Base-by-base conservation (phyloP, 2,888 invertebrate genomes). In the Drosophila kuntzei region DNA sequence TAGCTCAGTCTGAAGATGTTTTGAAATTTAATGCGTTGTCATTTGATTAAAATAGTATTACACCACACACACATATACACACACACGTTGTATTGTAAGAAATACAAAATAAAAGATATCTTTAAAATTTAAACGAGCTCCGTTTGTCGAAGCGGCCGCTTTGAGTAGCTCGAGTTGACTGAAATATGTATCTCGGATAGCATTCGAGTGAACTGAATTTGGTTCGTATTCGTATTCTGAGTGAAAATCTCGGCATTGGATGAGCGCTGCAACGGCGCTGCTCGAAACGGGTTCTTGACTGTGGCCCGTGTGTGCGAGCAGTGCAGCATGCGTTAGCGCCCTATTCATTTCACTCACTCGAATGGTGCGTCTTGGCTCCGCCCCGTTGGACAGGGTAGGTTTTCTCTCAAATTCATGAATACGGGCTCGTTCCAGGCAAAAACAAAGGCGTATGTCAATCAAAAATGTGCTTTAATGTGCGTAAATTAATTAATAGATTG, bases 91-190 rank as follows among this genome's bases (percentile, higher is more conserved):
- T 44, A 36, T 39, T 32, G 29, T 32, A 7, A 47, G 25, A 36
- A 44, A 44, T 43, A 18, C 18, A 41, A 32, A 27, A 22, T 32
- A 12, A 36, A 1, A 47, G n/a, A 27, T 25, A 9, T 18, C 16
- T 51, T 25, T 2, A 32, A 18, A 8, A 25, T 32, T 16, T 34
- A n/a, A 25, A 41, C 68, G 36, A 41, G 37, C 41, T 53, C 39
- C 69, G 73, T 59, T 62, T 39, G 59, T 44, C 47, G 79, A 75
- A 73, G 71, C 68, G 69, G 41, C 44, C 91, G 80, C 79, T 77
- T 80, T 76, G 83, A 90, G 80, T 78, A 65, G 67, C 89, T 89
- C 84, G 81, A 71, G 68, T 73, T 79, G 74, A 89, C 89, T 90
- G 72, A 87, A 53, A 12, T 25, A 14, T 43, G 47, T 51, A 54